Conservation (phyloP, 1,140 invertebrate genomes). For the Drosophila mauritiana region DNA sequence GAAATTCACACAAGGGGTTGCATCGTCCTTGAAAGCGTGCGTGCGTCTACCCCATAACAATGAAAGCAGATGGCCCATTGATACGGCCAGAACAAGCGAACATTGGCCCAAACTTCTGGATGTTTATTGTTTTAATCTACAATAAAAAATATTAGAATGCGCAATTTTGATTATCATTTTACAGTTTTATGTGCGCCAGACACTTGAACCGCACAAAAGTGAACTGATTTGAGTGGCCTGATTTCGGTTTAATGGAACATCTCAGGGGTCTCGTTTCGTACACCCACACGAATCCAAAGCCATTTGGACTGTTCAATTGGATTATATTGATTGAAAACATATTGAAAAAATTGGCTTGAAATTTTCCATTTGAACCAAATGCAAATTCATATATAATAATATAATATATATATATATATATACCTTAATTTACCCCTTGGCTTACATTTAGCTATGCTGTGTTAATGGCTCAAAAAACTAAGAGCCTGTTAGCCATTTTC, state of each 20-base stretch:
- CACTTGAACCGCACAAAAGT: slow-evolving; percentile 42
- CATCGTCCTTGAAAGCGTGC: slow-evolving; percentile 43
- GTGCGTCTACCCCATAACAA: slow-evolving; percentile 72
- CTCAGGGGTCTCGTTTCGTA: slow-evolving; percentile 5
- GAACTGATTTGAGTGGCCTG: slow-evolving; percentile 41
- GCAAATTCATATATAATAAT: too few relatives aligned
- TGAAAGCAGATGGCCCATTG: slow-evolving; percentile 78
- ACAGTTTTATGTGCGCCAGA: slow-evolving; percentile 66
- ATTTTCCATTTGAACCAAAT: not conserved
- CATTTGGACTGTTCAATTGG: not conserved
- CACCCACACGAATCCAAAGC: slow-evolving; percentile 7
- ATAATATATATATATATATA: too few relatives aligned
- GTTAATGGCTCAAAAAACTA: not conserved
- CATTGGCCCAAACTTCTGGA: slow-evolving; percentile 52
- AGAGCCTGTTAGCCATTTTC: not conserved
- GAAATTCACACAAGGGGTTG: slow-evolving; percentile 2
- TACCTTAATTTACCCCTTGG: too few relatives aligned
- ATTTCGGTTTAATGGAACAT: slow-evolving; percentile 41
- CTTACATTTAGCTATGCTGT: not conserved
- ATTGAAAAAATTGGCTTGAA: not conserved
- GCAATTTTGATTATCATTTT: slow-evolving; percentile 79
- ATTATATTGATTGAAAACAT: slow-evolving; percentile 6
- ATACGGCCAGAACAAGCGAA: slow-evolving; percentile 35
- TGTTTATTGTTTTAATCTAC: slow-evolving; percentile 82
- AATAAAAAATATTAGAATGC: slow-evolving; percentile 81